These are phyloP conservation scores for Holothuria leucospilota DNA, from an alignment of 53 echinoderm and acorn worm genomes.

Conservation along the genomic window DNA sequence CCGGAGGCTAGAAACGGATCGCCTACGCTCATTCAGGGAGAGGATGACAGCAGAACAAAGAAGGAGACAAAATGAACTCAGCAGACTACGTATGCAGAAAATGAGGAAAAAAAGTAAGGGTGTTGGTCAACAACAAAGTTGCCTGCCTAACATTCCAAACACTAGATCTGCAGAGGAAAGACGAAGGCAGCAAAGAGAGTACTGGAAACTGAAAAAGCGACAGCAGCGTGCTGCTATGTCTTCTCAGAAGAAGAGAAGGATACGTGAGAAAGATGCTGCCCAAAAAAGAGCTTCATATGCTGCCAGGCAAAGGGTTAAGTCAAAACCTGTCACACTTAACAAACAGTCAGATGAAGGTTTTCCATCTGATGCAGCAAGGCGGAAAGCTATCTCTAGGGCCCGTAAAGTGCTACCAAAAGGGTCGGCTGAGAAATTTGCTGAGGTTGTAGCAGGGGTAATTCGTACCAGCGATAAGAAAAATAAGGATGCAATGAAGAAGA, in stretches of 20 bases:
- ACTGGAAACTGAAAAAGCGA: background rate
- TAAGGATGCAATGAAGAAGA: background rate
- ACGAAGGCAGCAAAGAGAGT: background rate
- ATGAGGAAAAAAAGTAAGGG: background rate
- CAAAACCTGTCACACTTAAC: background rate
- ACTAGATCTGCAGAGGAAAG: background rate
- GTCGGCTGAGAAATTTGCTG: background rate
- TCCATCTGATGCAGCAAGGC: background rate
- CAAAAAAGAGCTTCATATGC: background rate
- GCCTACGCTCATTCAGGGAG: background rate
- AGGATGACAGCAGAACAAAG: background rate
- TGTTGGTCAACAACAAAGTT: too few relatives aligned
- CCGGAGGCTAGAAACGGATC: background rate
- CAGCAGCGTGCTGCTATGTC: background rate
- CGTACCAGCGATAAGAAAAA: background rate
- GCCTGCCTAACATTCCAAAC: background rate
- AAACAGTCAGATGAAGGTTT: background rate
- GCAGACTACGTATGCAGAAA: background rate
- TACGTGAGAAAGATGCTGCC: background rate
- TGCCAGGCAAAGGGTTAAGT: background rate
- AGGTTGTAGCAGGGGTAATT: background rate
- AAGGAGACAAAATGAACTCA: background rate
- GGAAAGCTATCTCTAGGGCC: conserved; percentile 1
- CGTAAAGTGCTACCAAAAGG: background rate
- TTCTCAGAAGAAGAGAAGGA: conserved; percentile 1